phyloP scores from a whole-genome alignment of 2,888 invertebrate genomes.

The Patella pellucida region DNA sequence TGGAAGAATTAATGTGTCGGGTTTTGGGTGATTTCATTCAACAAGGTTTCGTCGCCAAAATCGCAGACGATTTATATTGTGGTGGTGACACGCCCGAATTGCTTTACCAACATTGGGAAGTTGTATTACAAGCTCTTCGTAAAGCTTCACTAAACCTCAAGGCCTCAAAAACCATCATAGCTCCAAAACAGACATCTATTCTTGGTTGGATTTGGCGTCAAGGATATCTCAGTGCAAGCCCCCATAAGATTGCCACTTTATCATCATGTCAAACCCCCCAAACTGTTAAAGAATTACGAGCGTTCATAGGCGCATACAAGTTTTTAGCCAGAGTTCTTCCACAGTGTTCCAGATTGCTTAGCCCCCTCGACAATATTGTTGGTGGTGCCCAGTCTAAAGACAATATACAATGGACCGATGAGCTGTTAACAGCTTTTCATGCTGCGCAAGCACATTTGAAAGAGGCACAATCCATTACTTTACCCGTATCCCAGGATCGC shows the following conservation, averaged over 20 bases:
- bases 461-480: not conserved
- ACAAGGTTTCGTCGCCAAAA: slow-evolving; percentile 31
- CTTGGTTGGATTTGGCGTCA: not conserved
- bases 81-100: slow-evolving; percentile 20
- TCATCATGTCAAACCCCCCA: not conserved
- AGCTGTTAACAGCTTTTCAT: not conserved
- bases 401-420: too few relatives aligned
- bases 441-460: not conserved
- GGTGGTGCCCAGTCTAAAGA: too few relatives aligned
- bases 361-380: too few relatives aligned
- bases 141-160: not conserved
- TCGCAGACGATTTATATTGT: slow-evolving; percentile 37
- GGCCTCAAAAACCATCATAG: too few relatives aligned
- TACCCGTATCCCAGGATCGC: not conserved
- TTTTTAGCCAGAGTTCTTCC: not conserved
- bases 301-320: not conserved
- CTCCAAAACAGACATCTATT: too few relatives aligned
- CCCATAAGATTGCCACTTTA: not conserved
- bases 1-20: slow-evolving; percentile 35
- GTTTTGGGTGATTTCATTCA: slow-evolving; percentile 27
- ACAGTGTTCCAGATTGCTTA: not conserved
- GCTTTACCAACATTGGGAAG: slow-evolving; percentile 19
- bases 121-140: slow-evolving; percentile 23
- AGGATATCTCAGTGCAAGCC: not conserved
- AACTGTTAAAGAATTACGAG: not conserved